A percentile compares a stretch with the other conserved stretches of the same genome.
phyloP scores from a whole-genome alignment of 1,140 invertebrate genomes.

The Drosophila bocqueti region DNA sequence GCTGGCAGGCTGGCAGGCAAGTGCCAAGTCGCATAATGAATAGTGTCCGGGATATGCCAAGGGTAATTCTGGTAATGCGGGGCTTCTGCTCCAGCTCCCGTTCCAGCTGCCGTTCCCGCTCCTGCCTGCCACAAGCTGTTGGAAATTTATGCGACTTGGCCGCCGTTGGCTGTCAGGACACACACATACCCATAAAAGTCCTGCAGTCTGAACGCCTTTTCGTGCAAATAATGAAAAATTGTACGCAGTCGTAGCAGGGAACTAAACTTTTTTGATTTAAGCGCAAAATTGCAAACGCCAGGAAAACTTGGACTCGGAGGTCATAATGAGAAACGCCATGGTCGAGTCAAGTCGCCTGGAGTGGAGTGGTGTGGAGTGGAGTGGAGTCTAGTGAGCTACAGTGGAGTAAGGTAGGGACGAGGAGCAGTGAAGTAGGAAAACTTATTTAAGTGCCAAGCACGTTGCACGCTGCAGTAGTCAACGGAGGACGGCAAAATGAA shows the following conservation, averaged over 20 bases:
- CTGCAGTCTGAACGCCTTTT: slow-evolving; percentile 49
- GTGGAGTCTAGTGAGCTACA: slow-evolving; percentile 7
- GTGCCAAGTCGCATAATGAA: slow-evolving; percentile 76
- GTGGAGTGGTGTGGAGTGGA: slow-evolving; percentile 10
- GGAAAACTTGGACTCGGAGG: slow-evolving; percentile 55
- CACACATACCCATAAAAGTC: slow-evolving; percentile 25
- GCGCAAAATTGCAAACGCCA: slow-evolving; percentile 58
- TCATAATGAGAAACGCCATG: slow-evolving; percentile 68
- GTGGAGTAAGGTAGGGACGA: slow-evolving; percentile 2
- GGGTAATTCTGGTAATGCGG: slow-evolving; percentile 53
- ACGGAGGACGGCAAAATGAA: slow-evolving; percentile 39
- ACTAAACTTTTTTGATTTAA: slow-evolving; percentile 71
- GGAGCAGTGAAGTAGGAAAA: slow-evolving; percentile 60
- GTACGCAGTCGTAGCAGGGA: slow-evolving; percentile 48
- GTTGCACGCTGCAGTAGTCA: slow-evolving; percentile 75
- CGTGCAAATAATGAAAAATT: slow-evolving; percentile 74
- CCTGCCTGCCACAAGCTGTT: slow-evolving; percentile 38
- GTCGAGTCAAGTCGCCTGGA: slow-evolving; percentile 29
- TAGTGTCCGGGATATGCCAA: slow-evolving; percentile 56
- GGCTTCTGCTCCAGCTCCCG: slow-evolving; percentile 28
- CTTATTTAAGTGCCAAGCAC: slow-evolving; percentile 82
- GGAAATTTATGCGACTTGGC: slow-evolving; percentile 60
- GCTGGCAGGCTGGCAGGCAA: slow-evolving; percentile 64
- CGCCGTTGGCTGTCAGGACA: slow-evolving; percentile 32
- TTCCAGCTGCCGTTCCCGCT: slow-evolving; percentile 4